A percentile compares a stretch with the other conserved stretches of the same genome.
Evolutionary conservation across 2,888 invertebrate species (phyloP).

Genomic region (Drosophila paracracens): DNA sequence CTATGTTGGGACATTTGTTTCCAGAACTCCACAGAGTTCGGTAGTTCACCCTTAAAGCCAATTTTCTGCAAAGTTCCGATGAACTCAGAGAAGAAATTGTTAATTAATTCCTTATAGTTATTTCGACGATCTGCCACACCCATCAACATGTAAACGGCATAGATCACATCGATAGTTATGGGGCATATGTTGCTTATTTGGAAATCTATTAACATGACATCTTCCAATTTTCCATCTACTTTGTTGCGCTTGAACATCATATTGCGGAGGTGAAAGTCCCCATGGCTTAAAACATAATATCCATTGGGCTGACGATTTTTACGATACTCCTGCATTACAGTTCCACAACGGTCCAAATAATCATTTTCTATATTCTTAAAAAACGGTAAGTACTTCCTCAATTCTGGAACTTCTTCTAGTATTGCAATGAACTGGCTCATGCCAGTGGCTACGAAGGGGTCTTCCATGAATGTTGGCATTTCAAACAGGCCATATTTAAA

Average conservation of each 20-base stretch:
- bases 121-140: conserved; percentile 48
- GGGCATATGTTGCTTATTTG: conserved; percentile 62
- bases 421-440: conserved; percentile 51
- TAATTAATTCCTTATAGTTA: conserved; percentile 14
- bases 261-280: conserved; percentile 66
- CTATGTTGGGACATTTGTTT: conserved; percentile 49
- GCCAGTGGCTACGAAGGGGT: conserved; percentile 40
- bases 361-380: conserved; percentile 18
- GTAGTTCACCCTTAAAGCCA: conserved; percentile 63
- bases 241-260: conserved; percentile 62
- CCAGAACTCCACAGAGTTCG: conserved; percentile 58
- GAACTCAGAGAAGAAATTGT: conserved; percentile 61
- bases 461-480: conserved; percentile 35
- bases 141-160: conserved; percentile 66
- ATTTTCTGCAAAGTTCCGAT: conserved; percentile 56
- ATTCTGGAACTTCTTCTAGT: conserved; percentile 43
- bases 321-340: conserved; percentile 36
- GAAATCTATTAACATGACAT: conserved; percentile 64
- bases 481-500: conserved; percentile 81
- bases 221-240: conserved; percentile 48
- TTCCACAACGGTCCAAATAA: neutral
- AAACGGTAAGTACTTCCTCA: conserved; percentile 35
- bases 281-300: conserved; percentile 58
- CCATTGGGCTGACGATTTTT: conserved; percentile 30
- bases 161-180: conserved; percentile 56